Conservation (phyloP, 2,888 invertebrate genomes). For the Cephus rjabovi region DNA sequence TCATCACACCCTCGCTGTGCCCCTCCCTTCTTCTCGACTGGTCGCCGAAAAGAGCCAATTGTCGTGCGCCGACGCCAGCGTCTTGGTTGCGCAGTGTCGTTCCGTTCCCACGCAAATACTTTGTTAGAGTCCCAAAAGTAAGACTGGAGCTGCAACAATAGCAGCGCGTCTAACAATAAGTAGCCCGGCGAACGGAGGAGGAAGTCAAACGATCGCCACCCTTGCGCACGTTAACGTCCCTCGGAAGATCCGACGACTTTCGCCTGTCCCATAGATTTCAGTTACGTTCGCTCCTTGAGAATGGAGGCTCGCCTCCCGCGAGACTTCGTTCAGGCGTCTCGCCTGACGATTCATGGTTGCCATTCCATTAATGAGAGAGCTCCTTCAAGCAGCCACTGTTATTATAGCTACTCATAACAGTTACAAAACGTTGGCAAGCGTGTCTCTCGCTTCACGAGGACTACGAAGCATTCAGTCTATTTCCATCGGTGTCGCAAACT, state of each 20-base stretch:
- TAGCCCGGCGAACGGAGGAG: too few relatives aligned
- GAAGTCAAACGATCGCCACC: too few relatives aligned
- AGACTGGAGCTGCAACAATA: too few relatives aligned
- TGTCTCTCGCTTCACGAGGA: conserved; percentile 33
- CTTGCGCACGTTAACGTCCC: too few relatives aligned
- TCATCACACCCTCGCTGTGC: conserved; percentile 19
- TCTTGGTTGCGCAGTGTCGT: too few relatives aligned
- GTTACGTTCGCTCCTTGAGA: conserved; percentile 16
- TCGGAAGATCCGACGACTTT: not conserved
- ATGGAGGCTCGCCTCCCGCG: conserved; percentile 13
- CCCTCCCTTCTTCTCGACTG: too few relatives aligned
- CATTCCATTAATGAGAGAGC: conserved; percentile 61
- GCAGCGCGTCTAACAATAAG: too few relatives aligned
- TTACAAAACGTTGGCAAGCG: conserved; percentile 47
- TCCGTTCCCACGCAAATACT: too few relatives aligned
- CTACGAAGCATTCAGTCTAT: conserved; percentile 58
- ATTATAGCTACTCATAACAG: conserved; percentile 63
- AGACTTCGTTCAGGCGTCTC: conserved; percentile 39
- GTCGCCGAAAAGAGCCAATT: too few relatives aligned
- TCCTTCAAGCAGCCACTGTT: conserved; percentile 49
- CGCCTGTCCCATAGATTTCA: not conserved
- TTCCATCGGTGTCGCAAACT: conserved; percentile 52
- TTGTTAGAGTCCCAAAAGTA: too few relatives aligned
- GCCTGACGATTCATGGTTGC: conserved; percentile 61
- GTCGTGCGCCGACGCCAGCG: too few relatives aligned